These are phyloP conservation scores for Mycetomoellerius zeteki DNA, from an alignment of 1,140 invertebrate species.

Conservation along the genomic window DNA sequence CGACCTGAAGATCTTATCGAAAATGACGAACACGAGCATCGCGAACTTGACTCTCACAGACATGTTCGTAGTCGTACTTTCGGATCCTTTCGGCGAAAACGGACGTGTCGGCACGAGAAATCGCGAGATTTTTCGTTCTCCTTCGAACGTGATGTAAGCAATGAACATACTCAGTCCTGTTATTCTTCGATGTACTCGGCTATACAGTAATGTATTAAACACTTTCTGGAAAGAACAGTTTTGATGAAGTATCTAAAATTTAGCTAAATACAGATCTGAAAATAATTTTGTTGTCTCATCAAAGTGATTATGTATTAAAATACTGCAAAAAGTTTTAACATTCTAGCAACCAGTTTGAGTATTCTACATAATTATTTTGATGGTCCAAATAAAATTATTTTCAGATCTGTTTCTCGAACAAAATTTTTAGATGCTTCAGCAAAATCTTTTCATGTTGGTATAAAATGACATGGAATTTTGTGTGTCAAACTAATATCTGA, in stretches of 20 bases:
- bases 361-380: too few relatives aligned
- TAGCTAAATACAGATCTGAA: too few relatives aligned
- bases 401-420: too few relatives aligned
- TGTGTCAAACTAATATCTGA: neutral
- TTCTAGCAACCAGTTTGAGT: too few relatives aligned
- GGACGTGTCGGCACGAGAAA: slow-evolving; percentile 6
- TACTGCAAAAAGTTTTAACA: too few relatives aligned
- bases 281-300: too few relatives aligned
- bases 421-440: too few relatives aligned
- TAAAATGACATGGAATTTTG: neutral
- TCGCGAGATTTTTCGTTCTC: slow-evolving; percentile 36
- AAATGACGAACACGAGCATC: slow-evolving; percentile 39
- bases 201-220: neutral
- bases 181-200: neutral
- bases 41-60: slow-evolving; percentile 28
- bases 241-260: too few relatives aligned
- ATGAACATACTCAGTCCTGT: neutral
- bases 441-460: too few relatives aligned
- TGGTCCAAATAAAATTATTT: too few relatives aligned
- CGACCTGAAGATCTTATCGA: slow-evolving; percentile 69
- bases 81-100: slow-evolving; percentile 39
- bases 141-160: neutral
- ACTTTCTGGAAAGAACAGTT: neutral
- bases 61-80: slow-evolving; percentile 48
- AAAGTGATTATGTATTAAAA: too few relatives aligned